phyloP scores from a whole-genome alignment of 1,140 invertebrate genomes.

The Zaprionus taronus region DNA sequence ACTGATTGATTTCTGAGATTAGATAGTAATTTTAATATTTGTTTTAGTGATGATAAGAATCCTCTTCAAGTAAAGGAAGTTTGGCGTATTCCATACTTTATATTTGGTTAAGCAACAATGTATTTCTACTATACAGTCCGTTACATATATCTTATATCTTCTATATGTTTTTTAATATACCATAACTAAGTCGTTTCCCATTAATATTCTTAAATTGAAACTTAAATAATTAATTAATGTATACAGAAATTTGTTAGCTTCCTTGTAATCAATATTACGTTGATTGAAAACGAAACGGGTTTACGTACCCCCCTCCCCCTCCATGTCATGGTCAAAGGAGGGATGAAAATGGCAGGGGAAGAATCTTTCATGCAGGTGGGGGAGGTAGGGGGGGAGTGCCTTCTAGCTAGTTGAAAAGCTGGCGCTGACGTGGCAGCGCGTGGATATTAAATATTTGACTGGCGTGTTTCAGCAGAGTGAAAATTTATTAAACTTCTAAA shows the following conservation, averaged over 20 bases:
- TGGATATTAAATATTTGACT: conserved; percentile 65
- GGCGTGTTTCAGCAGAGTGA: conserved; percentile 61
- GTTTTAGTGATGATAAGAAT: too few species aligned
- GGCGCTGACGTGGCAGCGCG: conserved; percentile 22
- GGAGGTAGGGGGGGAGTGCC: background rate
- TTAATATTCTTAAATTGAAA: conserved; percentile 5
- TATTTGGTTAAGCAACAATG: too few species aligned
- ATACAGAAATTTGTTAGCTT: background rate
- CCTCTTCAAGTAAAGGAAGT: too few species aligned
- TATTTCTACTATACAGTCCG: too few species aligned
- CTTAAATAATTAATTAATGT: conserved; percentile 1
- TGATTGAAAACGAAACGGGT: background rate
- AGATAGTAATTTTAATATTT: too few species aligned
- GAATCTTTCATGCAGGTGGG: background rate
- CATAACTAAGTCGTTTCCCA: background rate
- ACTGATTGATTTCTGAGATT: too few species aligned
- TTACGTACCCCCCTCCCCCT: background rate
- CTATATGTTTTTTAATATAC: background rate
- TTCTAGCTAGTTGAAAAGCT: background rate
- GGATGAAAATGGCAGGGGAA: conserved; percentile 4
- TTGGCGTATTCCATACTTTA: too few species aligned
- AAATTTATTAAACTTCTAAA: conserved; percentile 78
- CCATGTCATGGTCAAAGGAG: background rate
- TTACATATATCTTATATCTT: too few species aligned
- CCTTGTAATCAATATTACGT: background rate